These are phyloP conservation scores for Tachuris rubrigastra DNA, from an alignment of 2,113 vertebrate species.

Conservation along the genomic window DNA sequence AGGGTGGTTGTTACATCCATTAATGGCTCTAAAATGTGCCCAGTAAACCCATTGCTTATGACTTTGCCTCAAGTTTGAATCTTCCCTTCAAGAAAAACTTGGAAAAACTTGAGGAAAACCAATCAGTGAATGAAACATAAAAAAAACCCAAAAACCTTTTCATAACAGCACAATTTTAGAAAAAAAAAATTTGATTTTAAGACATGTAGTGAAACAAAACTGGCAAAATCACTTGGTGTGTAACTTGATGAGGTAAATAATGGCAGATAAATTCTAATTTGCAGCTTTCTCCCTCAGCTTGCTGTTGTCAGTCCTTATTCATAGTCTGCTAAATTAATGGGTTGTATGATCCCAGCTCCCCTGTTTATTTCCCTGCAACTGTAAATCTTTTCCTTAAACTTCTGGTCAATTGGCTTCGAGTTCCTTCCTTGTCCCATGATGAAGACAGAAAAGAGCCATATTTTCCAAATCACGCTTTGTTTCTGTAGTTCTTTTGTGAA, in stretches of 20 bases:
- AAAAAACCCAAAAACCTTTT: background rate
- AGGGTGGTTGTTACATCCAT: conserved; percentile 43
- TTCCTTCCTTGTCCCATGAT: background rate
- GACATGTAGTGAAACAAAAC: background rate
- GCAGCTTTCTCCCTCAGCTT: background rate
- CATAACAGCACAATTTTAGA: background rate
- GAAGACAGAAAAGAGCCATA: background rate
- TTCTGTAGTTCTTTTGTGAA: background rate
- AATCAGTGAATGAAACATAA: background rate
- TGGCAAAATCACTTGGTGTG: background rate
- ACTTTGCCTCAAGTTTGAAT: conserved; percentile 19
- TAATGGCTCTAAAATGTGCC: background rate
- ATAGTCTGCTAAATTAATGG: conserved; percentile 9
- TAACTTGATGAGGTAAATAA: background rate
- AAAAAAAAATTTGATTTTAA: background rate
- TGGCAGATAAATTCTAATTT: background rate
- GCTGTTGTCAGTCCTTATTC: background rate
- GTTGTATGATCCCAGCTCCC: background rate
- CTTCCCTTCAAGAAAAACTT: background rate
- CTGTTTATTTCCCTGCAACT: background rate
- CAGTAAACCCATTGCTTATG: background rate
- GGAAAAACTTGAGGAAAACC: background rate
- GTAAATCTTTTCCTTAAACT: conserved; percentile 5
- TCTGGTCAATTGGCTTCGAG: background rate
- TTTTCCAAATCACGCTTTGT: background rate